Base-by-base conservation (phyloP, 2,797 vertebrate species). In the Cirrhinus molitorella region DNA sequence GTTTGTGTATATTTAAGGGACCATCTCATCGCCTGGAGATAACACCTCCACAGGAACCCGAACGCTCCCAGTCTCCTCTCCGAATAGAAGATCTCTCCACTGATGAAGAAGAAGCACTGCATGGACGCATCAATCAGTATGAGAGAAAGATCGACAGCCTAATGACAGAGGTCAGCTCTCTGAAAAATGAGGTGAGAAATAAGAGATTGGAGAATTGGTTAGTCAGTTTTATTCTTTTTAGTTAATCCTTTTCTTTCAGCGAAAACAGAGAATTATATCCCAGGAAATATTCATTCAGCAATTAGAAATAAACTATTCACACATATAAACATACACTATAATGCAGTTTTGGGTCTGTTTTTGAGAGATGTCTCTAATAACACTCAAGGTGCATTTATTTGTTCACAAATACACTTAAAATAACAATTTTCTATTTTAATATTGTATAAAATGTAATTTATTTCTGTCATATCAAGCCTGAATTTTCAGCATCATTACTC, bases 111-210 rank as follows among this genome's bases (percentile, higher is more conserved):
- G 96, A 96, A 1, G 88, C 85, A 4, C 74, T 95, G 21, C 96
- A 94, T 49, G 92, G 93, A 90, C 96, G 94, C 80, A 96, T 97
- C 66, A 96, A 93, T 49, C 90, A 92, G 78, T 98, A 97, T 0
- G 96, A 98, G 83, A 96, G 92, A 92, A 97, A 96, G 92, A 95
- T 98, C 0, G 95, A 97, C 83, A 95, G 88, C 89, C 92, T 99
- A 71, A 93, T 97, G 94, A 96, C 92, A 0, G 94, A 95, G 37
- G 95, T 98, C 85, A 95, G 96, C 92, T 96, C 95, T 0, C 92
- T 98, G 83, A 98, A 96, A 85, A 96, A 94, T 7, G 95, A 99
- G 96, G 97, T 98, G 78, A 67, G 89, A 37, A 34, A 28, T 45
- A 21, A 66, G 21, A 63, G 17, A 19, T 21, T 1, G 16, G 7